Evolutionary conservation across 1,140 invertebrate genomes (phyloP).

Genomic region (Drepana arcuata): DNA sequence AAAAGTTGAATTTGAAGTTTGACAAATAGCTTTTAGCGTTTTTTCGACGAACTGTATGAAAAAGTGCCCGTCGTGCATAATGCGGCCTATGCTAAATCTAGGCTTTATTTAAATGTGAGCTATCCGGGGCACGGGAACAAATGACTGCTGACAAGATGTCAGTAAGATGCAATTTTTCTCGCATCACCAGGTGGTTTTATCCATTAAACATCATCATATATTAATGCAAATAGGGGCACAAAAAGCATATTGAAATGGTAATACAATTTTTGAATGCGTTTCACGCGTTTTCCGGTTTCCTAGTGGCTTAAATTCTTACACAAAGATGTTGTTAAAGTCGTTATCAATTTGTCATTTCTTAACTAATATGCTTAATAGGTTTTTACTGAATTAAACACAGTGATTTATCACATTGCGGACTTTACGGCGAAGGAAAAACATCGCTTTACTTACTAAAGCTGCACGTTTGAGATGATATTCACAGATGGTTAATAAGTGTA

Average conservation of each 20-base stretch:
- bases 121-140: constrained; percentile 39
- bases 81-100: constrained; percentile 24
- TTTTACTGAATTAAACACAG: neutral
- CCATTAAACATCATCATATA: constrained; percentile 44
- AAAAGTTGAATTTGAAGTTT: neutral
- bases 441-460: neutral
- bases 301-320: neutral
- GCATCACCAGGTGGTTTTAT: constrained; percentile 60
- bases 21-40: neutral
- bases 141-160: constrained; percentile 60
- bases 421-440: no score
- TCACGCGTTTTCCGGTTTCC: constrained; percentile 8
- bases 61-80: constrained; percentile 8
- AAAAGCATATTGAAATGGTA: constrained; percentile 26
- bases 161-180: constrained; percentile 57
- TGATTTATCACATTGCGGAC: no score
- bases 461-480: neutral
- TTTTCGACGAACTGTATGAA: neutral
- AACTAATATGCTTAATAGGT: neutral
- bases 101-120: constrained; percentile 31
- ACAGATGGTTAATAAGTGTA: neutral
- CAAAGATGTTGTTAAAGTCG: neutral
- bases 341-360: neutral
- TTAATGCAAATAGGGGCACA: constrained; percentile 34
- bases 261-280: constrained; percentile 13